Evolutionary conservation across 2,797 vertebrate genomes (phyloP).

Genomic region (Trachurus trachurus): DNA sequence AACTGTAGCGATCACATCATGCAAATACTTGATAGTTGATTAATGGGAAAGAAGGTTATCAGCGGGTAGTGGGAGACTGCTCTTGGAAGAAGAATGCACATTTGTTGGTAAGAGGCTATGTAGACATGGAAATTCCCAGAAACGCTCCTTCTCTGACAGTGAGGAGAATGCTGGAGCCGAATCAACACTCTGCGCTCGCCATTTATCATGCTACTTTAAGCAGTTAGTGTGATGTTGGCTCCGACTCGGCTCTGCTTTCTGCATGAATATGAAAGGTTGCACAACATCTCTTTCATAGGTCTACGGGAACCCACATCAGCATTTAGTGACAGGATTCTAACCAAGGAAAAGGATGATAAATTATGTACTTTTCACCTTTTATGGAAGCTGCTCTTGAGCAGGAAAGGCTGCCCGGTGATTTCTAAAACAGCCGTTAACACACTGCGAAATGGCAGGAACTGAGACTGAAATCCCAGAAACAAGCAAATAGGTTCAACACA

Average conservation of each 20-base stretch:
- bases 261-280: slow-evolving; percentile 54
- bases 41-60: slow-evolving; percentile 63
- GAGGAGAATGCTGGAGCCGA: slow-evolving; percentile 70
- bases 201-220: slow-evolving; percentile 68
- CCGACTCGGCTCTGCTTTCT: slow-evolving; percentile 35
- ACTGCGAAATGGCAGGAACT: slow-evolving; percentile 12
- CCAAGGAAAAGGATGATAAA: slow-evolving; percentile 3
- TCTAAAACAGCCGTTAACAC: slow-evolving; percentile 6
- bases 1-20: slow-evolving; percentile 59
- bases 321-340: slow-evolving; percentile 31
- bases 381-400: slow-evolving; percentile 11
- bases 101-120: slow-evolving; percentile 52
- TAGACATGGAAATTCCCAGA: slow-evolving; percentile 71
- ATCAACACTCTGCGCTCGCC: slow-evolving; percentile 60
- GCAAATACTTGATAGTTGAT: slow-evolving; percentile 46
- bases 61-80: slow-evolving; percentile 33
- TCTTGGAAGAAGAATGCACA: slow-evolving; percentile 53
- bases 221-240: slow-evolving; percentile 62
- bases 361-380: slow-evolving; percentile 11
- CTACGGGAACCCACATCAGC: slow-evolving; percentile 36
- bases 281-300: slow-evolving; percentile 53
- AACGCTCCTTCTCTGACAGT: slow-evolving; percentile 67
- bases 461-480: slow-evolving; percentile 15
- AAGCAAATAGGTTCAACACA: slow-evolving; percentile 16
- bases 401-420: slow-evolving; percentile 22